Percentiles rank a stretch among this genome's conserved stretches.
Conservation (phyloP, 2,113 vertebrate genomes). For the Blennius ocellaris region DNA sequence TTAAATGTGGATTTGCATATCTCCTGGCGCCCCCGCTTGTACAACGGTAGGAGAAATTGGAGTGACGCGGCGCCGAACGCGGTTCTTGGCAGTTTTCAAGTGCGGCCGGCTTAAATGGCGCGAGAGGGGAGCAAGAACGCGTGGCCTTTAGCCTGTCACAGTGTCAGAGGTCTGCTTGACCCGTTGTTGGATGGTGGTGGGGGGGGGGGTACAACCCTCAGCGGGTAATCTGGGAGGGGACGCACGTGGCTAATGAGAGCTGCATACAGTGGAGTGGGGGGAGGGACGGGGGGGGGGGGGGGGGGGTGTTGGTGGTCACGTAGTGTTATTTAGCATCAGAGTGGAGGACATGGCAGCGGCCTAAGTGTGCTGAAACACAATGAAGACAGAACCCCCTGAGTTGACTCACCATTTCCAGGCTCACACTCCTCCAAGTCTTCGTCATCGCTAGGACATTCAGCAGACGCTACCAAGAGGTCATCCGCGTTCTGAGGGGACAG, state of each 20-base stretch:
- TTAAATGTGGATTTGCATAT: slow-evolving; percentile 13
- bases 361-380: slow-evolving; percentile 35
- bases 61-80: slow-evolving; percentile 2
- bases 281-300: neutral
- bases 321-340: slow-evolving; percentile 28
- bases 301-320: slow-evolving; percentile 13
- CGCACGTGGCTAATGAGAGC: slow-evolving; percentile 63
- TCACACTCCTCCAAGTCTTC: slow-evolving; percentile 97
- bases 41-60: slow-evolving; percentile 1
- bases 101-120: slow-evolving; percentile 34
- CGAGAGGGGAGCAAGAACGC: slow-evolving; percentile 43
- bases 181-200: too few species aligned
- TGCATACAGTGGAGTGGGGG: slow-evolving; percentile 49
- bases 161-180: slow-evolving; percentile 55
- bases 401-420: slow-evolving; percentile 93
- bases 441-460: slow-evolving; percentile 95
- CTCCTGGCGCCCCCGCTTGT: neutral
- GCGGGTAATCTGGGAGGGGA: neutral
- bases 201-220: too few species aligned
- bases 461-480: slow-evolving; percentile 93
- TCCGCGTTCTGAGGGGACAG: slow-evolving; percentile 88
- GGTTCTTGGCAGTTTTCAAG: slow-evolving; percentile 68
- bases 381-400: slow-evolving; percentile 67
- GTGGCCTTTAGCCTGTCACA: slow-evolving; percentile 47
- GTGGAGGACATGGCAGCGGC: slow-evolving; percentile 7